Base-by-base conservation (phyloP, 2,113 vertebrate genomes). In the Zapornia atra region DNA sequence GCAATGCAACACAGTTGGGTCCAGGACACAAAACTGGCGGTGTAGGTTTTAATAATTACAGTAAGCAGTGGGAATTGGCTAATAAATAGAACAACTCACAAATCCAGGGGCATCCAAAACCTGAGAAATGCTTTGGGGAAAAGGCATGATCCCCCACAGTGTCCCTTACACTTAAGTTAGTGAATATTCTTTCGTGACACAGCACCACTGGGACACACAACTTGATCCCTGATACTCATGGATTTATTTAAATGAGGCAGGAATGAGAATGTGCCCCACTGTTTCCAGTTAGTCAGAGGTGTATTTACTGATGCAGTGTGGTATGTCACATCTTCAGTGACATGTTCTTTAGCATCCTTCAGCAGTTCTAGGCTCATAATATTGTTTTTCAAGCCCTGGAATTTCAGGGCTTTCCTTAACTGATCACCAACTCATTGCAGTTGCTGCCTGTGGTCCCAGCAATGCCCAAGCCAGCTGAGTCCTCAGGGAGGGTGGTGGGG, bases 71-170 rank as follows among this genome's bases (percentile, higher is more conserved):
- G 72, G 81, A 87, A 69, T 48, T 56, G 60, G 31, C 48, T 88
- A 90, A 94, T 79, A 96, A 96, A 91, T 78, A 77, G 46, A 65
- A 85, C 63, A 83, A 50, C 68, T 81, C 64, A 51, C 57, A 93
- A 95, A 90, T 75, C 38, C 84, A 69, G 29, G 40, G 81, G 44
- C 28, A 13, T 63, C 61, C 42, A 77, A 68, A 57, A 73, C 53
- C 28, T 69, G 15, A 33, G 42, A 90, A 94, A 59, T 26, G 63
- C 40, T 76, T 70, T 92, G 36, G 63, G 88, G 59, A 38, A 46
- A 76, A 72, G 26, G 10, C 56, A 7, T 4, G 3, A 33, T 96
- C 20, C 66, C 40, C 25, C 11, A 53, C 22, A 78, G 54, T 9
- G 26, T 82, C 70, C 77, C 86, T 84, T 76, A 31, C 59, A 25